Percentiles rank a stretch among this genome's conserved stretches.
These are phyloP conservation scores for Hypomesus transpacificus DNA, from an alignment of 2,113 vertebrate genomes.

Conservation along the genomic window DNA sequence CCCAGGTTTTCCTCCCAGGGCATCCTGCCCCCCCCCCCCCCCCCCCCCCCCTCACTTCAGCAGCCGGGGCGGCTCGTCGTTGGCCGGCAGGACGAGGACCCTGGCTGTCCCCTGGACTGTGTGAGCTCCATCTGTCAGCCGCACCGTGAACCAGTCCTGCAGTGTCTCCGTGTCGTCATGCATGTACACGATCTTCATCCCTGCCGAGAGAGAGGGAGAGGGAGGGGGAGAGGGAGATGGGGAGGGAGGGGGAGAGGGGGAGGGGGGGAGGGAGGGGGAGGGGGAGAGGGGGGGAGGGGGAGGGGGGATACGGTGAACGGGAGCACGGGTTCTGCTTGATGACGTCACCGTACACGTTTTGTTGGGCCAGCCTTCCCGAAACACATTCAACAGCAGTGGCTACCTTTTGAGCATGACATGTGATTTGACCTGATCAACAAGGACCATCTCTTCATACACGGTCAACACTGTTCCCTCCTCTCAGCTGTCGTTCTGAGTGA, in stretches of 20 bases:
- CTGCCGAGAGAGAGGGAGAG: slow-evolving; percentile 56
- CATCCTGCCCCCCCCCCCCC: slow-evolving; percentile 50
- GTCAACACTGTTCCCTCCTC: no score
- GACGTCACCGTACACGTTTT: no score
- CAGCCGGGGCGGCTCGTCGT: slow-evolving; percentile 78
- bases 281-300: slow-evolving; percentile 5
- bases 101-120: slow-evolving; percentile 76
- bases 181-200: slow-evolving; percentile 79
- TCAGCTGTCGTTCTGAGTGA: no score
- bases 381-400: no score
- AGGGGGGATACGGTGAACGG: background rate
- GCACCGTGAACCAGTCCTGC: slow-evolving; percentile 76
- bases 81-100: slow-evolving; percentile 82
- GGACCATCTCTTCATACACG: no score
- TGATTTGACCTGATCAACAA: no score
- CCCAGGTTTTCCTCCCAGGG: slow-evolving; percentile 40
- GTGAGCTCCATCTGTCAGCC: slow-evolving; percentile 87
- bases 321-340: background rate
- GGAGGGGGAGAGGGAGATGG: slow-evolving; percentile 20
- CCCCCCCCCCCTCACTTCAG: slow-evolving; percentile 60
- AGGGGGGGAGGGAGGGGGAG: slow-evolving; percentile 20
- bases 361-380: no score
- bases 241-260: background rate
- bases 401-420: no score
- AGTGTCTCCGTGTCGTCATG: slow-evolving; percentile 86